Conservation (phyloP, 2,888 invertebrate species). For the Byasa hedistus region DNA sequence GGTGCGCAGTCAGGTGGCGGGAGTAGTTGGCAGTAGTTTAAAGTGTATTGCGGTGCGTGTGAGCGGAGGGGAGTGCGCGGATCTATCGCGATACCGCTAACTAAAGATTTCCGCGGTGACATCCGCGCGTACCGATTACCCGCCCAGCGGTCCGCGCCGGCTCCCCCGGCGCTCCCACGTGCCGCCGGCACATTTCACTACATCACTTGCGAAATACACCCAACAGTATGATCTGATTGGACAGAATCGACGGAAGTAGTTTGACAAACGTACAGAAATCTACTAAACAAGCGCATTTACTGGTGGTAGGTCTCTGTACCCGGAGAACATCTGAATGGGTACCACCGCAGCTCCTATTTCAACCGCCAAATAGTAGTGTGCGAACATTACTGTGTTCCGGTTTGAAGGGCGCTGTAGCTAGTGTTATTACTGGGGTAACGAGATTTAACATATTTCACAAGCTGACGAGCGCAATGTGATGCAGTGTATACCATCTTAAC, state of each 20-base stretch:
- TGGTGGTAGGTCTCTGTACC: too few relatives aligned
- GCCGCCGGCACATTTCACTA: constrained; percentile 12
- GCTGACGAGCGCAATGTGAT: too few relatives aligned
- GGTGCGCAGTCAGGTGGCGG: neutral
- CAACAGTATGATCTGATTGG: neutral
- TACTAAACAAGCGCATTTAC: too few relatives aligned
- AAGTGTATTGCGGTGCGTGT: constrained; percentile 55
- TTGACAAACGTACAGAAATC: too few relatives aligned
- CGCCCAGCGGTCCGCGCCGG: constrained; percentile 49
- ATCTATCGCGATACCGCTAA: constrained; percentile 69
- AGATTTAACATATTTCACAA: too few relatives aligned
- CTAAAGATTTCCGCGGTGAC: constrained; percentile 76
- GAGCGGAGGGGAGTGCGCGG: constrained; percentile 60
- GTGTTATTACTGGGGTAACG: too few relatives aligned
- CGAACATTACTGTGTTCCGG: too few relatives aligned
- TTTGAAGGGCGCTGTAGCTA: too few relatives aligned
- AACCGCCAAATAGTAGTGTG: too few relatives aligned
- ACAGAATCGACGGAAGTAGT: neutral
- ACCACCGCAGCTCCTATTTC: too few relatives aligned
- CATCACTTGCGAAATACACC: constrained; percentile 18
- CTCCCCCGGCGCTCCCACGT: constrained; percentile 31
- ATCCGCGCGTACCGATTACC: constrained; percentile 58
- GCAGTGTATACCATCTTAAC: too few relatives aligned
- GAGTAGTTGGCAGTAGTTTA: constrained; percentile 31
- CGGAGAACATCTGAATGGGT: too few relatives aligned